Evolutionary conservation across 2,113 vertebrate species (phyloP).

Genomic region (Carassius auratus): DNA sequence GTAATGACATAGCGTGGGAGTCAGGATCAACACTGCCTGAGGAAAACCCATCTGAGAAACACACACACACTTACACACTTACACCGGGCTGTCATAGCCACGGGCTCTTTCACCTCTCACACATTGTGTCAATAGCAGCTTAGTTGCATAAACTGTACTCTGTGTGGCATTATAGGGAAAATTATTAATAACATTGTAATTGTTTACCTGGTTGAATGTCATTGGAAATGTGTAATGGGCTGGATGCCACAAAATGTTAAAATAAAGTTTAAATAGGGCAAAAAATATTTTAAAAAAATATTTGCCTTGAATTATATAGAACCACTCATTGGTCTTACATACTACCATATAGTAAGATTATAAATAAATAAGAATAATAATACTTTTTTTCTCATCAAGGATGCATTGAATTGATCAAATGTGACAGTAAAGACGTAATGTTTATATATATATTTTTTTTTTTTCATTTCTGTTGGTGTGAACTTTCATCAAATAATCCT

Average conservation of each 20-base stretch:
- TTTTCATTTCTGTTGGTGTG: too few relatives aligned
- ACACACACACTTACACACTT: constrained; percentile 19
- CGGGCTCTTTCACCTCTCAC: constrained; percentile 69
- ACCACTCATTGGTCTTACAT: not conserved
- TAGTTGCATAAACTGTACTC: constrained; percentile 66
- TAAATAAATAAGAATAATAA: not conserved
- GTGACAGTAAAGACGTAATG: not conserved
- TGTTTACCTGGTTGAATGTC: not conserved
- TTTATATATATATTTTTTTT: too few relatives aligned
- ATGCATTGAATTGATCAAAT: not conserved
- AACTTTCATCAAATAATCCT: too few relatives aligned
- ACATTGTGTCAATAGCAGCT: constrained; percentile 70
- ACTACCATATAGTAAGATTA: not conserved
- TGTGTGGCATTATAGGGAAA: constrained; percentile 70
- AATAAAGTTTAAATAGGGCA: not conserved
- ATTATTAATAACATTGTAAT: constrained; percentile 9
- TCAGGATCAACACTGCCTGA: constrained; percentile 61
- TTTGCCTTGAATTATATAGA: not conserved
- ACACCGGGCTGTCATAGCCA: constrained; percentile 30
- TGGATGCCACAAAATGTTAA: not conserved
- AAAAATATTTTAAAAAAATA: not conserved
- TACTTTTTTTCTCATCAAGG: not conserved
- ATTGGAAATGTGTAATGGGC: not conserved
- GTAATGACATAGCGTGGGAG: constrained; percentile 68
- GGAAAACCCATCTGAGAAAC: constrained; percentile 57